These are phyloP conservation scores for Xanthorhoe spadicearia DNA, from an alignment of 2,888 invertebrate genomes.

Conservation along the genomic window DNA sequence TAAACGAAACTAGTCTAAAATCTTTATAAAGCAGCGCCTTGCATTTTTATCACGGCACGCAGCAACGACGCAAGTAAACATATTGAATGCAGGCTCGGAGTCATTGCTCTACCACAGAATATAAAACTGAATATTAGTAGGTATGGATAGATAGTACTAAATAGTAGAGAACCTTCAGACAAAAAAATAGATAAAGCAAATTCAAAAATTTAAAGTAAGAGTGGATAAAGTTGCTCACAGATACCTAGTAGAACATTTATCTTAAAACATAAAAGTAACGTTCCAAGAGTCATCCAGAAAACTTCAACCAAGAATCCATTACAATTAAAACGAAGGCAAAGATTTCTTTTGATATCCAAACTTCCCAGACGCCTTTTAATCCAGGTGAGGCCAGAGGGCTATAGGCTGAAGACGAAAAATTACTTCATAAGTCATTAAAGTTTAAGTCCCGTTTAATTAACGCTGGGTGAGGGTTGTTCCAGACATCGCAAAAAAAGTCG, in stretches of 20 bases:
- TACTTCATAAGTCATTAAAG: conserved; percentile 71
- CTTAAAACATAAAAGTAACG: background rate
- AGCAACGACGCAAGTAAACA: conserved; percentile 13
- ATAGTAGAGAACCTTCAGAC: too few species aligned
- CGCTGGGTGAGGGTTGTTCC: conserved; percentile 44
- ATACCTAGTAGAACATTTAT: too few species aligned
- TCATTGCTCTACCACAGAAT: background rate
- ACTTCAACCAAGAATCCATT: conserved; percentile 11
- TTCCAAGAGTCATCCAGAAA: background rate
- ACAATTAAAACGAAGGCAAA: conserved; percentile 34
- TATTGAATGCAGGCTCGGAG: conserved; percentile 21
- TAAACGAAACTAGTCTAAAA: too few species aligned
- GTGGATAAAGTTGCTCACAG: too few species aligned
- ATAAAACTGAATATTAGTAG: too few species aligned
- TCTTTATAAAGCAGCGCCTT: conserved; percentile 48
- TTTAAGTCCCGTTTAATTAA: conserved; percentile 76
- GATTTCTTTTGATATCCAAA: conserved; percentile 54
- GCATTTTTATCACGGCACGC: conserved; percentile 49
- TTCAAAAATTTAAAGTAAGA: too few species aligned
- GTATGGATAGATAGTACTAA: too few species aligned
- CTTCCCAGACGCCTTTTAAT: conserved; percentile 73
- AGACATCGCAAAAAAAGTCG: conserved; percentile 56
- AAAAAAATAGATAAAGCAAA: too few species aligned
- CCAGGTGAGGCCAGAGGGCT: conserved; percentile 62
- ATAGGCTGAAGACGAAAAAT: conserved; percentile 58